phyloP scores from a whole-genome alignment of 1,140 invertebrate species.

The Bombus waltoni region DNA sequence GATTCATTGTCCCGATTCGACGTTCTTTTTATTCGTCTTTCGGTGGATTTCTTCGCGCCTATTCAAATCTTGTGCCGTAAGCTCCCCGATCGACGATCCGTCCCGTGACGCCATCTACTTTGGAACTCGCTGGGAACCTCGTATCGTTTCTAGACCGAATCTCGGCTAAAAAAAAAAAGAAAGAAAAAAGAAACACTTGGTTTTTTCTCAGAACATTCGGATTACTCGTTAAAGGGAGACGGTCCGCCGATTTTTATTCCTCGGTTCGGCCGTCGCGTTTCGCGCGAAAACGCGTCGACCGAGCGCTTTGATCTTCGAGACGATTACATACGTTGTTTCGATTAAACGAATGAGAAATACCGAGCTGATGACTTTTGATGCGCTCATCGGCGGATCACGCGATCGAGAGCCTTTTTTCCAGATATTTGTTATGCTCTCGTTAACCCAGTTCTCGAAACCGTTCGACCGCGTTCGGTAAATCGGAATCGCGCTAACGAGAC shows the following conservation, averaged over 20 bases:
- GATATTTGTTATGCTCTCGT: conserved; percentile 8
- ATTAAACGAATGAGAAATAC: conserved; percentile 3
- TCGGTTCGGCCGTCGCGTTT: background rate
- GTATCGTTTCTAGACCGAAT: background rate
- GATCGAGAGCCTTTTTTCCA: background rate
- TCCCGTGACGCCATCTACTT: background rate
- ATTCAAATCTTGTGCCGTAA: background rate
- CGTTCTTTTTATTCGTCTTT: conserved; percentile 5
- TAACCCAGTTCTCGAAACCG: conserved; percentile 24
- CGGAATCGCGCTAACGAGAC: background rate
- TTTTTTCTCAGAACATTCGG: background rate
- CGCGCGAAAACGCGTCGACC: background rate
- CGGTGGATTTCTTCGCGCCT: conserved; percentile 17
- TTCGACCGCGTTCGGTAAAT: background rate
- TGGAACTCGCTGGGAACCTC: background rate
- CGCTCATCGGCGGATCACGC: background rate
- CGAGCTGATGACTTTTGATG: background rate
- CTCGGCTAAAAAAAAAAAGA: background rate
- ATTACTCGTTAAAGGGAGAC: background rate
- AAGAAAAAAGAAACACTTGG: too few species aligned
- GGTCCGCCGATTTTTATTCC: too few species aligned
- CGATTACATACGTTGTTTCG: background rate
- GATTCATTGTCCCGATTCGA: conserved; percentile 33
- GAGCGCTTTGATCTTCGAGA: background rate
- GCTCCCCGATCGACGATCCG: background rate